Evolutionary conservation across 2,888 invertebrate genomes (phyloP).

Genomic region (Thymelicus sylvestris): DNA sequence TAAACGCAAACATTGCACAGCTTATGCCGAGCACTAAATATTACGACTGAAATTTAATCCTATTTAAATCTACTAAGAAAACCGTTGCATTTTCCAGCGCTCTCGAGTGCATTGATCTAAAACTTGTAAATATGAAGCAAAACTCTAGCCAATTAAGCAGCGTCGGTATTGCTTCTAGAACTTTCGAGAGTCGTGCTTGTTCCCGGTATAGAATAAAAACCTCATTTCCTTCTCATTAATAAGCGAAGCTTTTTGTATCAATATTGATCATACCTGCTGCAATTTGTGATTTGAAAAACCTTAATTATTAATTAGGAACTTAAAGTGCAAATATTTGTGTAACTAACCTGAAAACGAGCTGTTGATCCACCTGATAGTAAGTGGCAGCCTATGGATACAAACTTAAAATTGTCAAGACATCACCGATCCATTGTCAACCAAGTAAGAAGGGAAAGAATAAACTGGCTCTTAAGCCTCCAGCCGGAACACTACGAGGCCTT

Average conservation of each 20-base stretch:
- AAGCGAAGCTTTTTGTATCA: conserved; percentile 43
- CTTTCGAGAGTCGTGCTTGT: conserved; percentile 60
- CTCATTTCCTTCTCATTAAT: conserved; percentile 68
- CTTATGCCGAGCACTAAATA: conserved; percentile 20
- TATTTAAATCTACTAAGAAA: conserved; percentile 24
- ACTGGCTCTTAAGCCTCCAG: too few species aligned
- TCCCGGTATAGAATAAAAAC: conserved; percentile 55
- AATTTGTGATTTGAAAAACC: too few species aligned
- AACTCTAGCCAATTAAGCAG: conserved; percentile 75
- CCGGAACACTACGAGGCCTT: too few species aligned
- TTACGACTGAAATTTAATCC: conserved; percentile 20
- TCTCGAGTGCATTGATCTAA: conserved; percentile 59
- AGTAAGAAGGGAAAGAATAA: too few species aligned
- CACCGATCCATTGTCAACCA: too few species aligned
- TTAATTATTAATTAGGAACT: conserved; percentile 11
- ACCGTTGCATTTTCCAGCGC: conserved; percentile 15
- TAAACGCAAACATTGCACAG: conserved; percentile 13
- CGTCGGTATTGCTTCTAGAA: conserved; percentile 63
- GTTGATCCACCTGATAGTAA: too few species aligned
- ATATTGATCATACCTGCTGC: not conserved
- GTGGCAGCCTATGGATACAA: too few species aligned
- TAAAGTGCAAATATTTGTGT: not conserved
- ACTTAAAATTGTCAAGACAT: too few species aligned
- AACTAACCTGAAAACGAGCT: not conserved
- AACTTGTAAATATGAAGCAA: conserved; percentile 73